Conservation (phyloP, 1,140 invertebrate species). For the Lysiphlebus fabarum region DNA sequence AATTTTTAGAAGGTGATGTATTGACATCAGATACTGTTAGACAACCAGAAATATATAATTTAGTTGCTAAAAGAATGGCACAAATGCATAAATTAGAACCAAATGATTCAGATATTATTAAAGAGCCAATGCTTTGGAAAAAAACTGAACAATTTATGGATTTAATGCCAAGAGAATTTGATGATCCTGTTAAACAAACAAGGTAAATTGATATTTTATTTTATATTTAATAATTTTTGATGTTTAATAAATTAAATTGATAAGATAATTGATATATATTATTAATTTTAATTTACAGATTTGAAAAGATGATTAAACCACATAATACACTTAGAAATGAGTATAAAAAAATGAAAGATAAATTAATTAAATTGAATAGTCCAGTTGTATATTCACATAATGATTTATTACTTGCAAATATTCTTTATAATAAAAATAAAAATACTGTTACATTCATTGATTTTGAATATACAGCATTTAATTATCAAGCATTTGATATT, state of each 20-base stretch:
- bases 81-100: conserved; percentile 69
- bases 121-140: conserved; percentile 67
- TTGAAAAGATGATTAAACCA: conserved; percentile 65
- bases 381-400: conserved; percentile 97
- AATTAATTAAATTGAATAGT: conserved; percentile 65
- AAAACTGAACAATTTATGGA: conserved; percentile 73
- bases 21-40: conserved; percentile 70
- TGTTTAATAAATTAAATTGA: background rate
- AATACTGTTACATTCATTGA: conserved; percentile 89
- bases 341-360: conserved; percentile 64
- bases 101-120: conserved; percentile 37
- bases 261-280: conserved; percentile 6
- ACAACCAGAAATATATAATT: conserved; percentile 66
- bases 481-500: conserved; percentile 95
- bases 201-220: conserved; percentile 44
- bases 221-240: background rate
- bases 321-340: conserved; percentile 68
- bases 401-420: conserved; percentile 92
- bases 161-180: conserved; percentile 67
- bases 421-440: conserved; percentile 75
- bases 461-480: conserved; percentile 93
- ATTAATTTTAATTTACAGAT: conserved; percentile 55
- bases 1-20: conserved; percentile 82
- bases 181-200: conserved; percentile 61
- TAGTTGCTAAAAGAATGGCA: conserved; percentile 78